Evolutionary conservation across 2,797 vertebrate species (phyloP), one percentile per base, ranked within the genome.

Genomic region (Botia almorhae): DNA sequence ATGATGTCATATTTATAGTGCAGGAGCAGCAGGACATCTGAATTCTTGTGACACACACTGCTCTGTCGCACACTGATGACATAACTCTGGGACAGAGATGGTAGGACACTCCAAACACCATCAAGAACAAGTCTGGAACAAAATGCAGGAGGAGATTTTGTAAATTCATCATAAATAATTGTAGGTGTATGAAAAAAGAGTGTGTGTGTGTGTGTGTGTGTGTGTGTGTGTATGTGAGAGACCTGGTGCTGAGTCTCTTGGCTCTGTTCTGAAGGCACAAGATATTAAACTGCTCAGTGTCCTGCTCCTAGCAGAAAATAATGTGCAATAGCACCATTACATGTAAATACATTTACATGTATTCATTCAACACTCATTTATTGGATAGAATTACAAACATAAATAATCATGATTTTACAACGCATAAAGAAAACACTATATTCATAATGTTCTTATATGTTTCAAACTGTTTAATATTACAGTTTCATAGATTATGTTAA

Each of bases 1-100:
- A 95, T 88, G 11, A 88, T 85, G 16, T 93, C 90, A 56, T 94
- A 95, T 83, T 95, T 95, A 68, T 91, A 89, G 29, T 91, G 88
- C 72, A 93, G 77, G 74, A 94, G 74, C 11, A 88, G 87, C 17
- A 93, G 87, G 55, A 93, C 13, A 0, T 95, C 92, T 11, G 88
- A 84, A 14, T 82, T 67, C 46, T 88, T 87, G 76, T 91, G 74
- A 7, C 10, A 84, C 43, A 88, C 89, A 89, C 87, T 89, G 3
- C 85, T 33, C 23, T 87, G 89, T 83, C 72, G 39, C 82, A 74
- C 83, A 4, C 81, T 36, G 3, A 48, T 29, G 11, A 33, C 68
- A 53, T 70, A 69, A 6, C 43, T 73, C 29, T 80, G 80, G 69
- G 80, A 72, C 26, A 82, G 74, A 81, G 84, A 81, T 7, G 85